phyloP scores from a whole-genome alignment of 1,140 invertebrate genomes.

The Amyelois transitella region DNA sequence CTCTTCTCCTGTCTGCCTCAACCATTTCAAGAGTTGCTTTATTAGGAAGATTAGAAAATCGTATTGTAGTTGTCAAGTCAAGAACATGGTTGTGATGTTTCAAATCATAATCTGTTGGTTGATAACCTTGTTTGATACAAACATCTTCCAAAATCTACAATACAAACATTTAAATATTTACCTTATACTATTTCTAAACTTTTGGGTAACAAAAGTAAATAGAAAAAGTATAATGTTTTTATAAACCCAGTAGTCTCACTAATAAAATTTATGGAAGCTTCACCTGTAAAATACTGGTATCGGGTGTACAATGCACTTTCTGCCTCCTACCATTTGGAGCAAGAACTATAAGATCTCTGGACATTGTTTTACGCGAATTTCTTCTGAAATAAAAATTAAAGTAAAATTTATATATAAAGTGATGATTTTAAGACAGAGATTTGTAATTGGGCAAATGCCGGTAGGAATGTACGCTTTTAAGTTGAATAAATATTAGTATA shows the following conservation, averaged over 20 bases:
- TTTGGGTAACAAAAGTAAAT: background rate
- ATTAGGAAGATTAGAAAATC: slow-evolving; percentile 87
- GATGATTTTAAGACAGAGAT: no score
- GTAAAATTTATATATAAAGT: background rate
- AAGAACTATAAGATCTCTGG: slow-evolving; percentile 75
- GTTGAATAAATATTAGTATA: no score
- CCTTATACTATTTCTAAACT: background rate
- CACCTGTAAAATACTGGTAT: slow-evolving; percentile 83
- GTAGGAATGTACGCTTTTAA: no score
- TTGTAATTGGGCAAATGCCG: no score
- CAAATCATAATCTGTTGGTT: slow-evolving; percentile 83
- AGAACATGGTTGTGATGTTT: slow-evolving; percentile 85
- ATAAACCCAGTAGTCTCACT: background rate
- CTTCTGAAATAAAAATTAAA: background rate
- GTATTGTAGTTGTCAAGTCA: slow-evolving; percentile 81
- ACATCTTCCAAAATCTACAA: slow-evolving; percentile 86
- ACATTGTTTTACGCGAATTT: slow-evolving; percentile 27
- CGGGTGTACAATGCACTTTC: slow-evolving; percentile 80
- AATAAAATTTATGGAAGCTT: slow-evolving; percentile 3
- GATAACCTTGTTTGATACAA: slow-evolving; percentile 82
- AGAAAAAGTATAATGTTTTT: background rate
- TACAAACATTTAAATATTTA: background rate
- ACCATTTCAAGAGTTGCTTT: slow-evolving; percentile 88
- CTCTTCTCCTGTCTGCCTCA: slow-evolving; percentile 76
- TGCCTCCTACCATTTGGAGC: slow-evolving; percentile 81